Evolutionary conservation across 2,888 invertebrate genomes (phyloP).

Genomic region (Nemapogon koenigi): DNA sequence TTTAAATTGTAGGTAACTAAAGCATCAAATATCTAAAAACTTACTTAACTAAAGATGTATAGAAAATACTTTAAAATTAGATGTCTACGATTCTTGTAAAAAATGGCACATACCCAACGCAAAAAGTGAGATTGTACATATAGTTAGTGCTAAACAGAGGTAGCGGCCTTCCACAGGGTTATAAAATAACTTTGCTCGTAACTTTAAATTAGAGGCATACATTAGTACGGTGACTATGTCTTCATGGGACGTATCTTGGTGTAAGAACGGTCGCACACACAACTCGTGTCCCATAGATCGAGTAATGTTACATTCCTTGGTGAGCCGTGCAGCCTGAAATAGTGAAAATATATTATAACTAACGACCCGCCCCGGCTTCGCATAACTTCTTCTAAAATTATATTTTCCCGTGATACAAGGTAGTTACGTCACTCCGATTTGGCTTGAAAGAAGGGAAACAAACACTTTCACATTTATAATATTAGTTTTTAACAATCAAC

Average conservation of each 20-base stretch:
- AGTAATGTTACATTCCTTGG: constrained; percentile 74
- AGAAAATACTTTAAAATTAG: neutral
- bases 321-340: constrained; percentile 76
- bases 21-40: too few relatives aligned
- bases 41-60: too few relatives aligned
- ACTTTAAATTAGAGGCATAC: constrained; percentile 76
- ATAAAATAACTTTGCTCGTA: constrained; percentile 76
- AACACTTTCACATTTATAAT: too few relatives aligned
- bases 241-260: constrained; percentile 76
- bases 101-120: constrained; percentile 77
- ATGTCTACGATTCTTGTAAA: constrained; percentile 39
- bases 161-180: constrained; percentile 76
- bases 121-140: constrained; percentile 66
- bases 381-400: too few relatives aligned
- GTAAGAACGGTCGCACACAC: constrained; percentile 78
- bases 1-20: too few relatives aligned
- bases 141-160: constrained; percentile 68
- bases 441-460: too few relatives aligned
- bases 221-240: constrained; percentile 79
- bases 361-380: too few relatives aligned
- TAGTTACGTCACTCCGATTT: too few relatives aligned
- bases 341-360: constrained; percentile 12
- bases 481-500: too few relatives aligned
- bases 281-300: constrained; percentile 80
- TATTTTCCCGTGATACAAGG: too few relatives aligned